Evolutionary conservation across 1,140 invertebrate species (phyloP).

Genomic region (Cherax destructor): DNA sequence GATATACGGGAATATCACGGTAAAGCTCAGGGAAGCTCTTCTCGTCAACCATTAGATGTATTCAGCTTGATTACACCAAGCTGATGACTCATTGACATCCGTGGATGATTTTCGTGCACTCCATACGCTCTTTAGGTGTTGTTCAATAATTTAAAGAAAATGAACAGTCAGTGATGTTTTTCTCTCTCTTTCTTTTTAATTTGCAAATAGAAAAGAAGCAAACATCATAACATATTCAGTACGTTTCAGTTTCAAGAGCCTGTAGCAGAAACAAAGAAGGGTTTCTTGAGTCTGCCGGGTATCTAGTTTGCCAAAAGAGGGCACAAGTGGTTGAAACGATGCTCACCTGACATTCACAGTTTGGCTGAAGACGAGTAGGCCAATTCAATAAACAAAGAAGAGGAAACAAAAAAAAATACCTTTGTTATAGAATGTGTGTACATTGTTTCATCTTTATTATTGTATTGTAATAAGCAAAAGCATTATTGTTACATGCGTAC

Average conservation of each 20-base stretch:
- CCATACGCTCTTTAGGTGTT: conserved; percentile 64
- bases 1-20: conserved; percentile 29
- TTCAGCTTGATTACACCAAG: conserved; percentile 53
- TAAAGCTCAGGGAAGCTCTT: conserved; percentile 63
- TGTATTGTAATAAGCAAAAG: conserved; percentile 63
- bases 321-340: conserved; percentile 62
- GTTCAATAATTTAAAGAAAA: conserved; percentile 63
- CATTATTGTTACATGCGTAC: conserved; percentile 69
- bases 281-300: conserved; percentile 11
- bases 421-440: conserved; percentile 70
- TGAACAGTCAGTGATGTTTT: conserved; percentile 53
- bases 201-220: conserved; percentile 24
- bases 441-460: conserved; percentile 68
- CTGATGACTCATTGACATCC: conserved; percentile 62
- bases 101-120: conserved; percentile 60
- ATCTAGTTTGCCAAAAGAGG: conserved; percentile 14
- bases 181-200: conserved; percentile 5
- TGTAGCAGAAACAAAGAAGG: conserved; percentile 18
- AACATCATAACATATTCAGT: not conserved
- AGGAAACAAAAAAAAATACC: conserved; percentile 27
- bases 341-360: conserved; percentile 61
- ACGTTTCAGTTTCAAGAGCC: conserved; percentile 52
- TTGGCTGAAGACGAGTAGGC: conserved; percentile 63
- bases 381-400: conserved; percentile 24
- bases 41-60: conserved; percentile 53